Base-by-base conservation (phyloP, 2,888 invertebrate species). In the Herminia tarsipennalis region DNA sequence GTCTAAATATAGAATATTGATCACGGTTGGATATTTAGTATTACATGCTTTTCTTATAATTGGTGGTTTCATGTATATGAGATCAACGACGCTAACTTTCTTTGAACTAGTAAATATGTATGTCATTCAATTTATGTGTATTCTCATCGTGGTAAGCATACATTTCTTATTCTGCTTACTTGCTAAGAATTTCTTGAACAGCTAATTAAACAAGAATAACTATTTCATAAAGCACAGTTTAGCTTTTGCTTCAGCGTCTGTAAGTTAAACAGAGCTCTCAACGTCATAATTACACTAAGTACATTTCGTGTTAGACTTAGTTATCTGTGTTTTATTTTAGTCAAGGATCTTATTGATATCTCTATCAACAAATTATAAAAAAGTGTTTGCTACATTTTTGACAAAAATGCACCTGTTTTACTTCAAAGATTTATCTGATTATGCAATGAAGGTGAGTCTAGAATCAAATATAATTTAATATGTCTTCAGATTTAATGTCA, bases 201-300 rank as follows among this genome's bases (percentile, higher is more conserved):
- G n/a, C 8, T 22, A 17, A 14, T 8, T 28, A 14, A 37, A 74
- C 0, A 54, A 71, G 3, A 0, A 50, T 1, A 14, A 56, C 3
- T 0, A 58, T 5, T 70, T 70, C 37, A 61, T 64, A 21, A 65
- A 75, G 36, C 20, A 20, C 3, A 2, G 10, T 2, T 9, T 10
- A 18, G 8, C 12, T 1, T 14, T 2, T n/a, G 6, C 3, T 12
- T 12, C 5, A 13, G 3, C 12, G n/a, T n/a, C n/a, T n/a, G n/a
- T n/a, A n/a, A n/a, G n/a, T n/a, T n/a, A n/a, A n/a, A n/a, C n/a
- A n/a, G n/a, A n/a, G n/a, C n/a, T n/a, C n/a, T n/a, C n/a, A n/a
- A n/a, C n/a, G n/a, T n/a, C n/a, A n/a, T n/a, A n/a, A n/a, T n/a
- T n/a, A n/a, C n/a, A n/a, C n/a, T n/a, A n/a, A n/a, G n/a, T n/a